phyloP scores from a whole-genome alignment of 2,113 vertebrate genomes.

The Grammomys surdaster region DNA sequence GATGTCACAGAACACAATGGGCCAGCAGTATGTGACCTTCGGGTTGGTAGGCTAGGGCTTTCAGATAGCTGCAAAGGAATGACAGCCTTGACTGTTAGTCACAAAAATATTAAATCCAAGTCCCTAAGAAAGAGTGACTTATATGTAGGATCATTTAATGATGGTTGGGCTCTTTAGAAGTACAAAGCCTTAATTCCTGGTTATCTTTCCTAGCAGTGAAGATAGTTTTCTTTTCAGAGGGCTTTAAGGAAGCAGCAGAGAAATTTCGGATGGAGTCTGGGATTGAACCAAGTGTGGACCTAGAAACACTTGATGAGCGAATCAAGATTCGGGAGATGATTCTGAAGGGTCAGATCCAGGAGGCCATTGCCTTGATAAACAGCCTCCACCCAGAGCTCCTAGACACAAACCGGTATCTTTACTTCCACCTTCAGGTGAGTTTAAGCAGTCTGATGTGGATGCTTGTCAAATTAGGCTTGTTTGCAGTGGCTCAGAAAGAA shows the following conservation, averaged over 20 bases:
- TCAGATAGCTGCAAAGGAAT: no score
- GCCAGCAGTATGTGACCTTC: background rate
- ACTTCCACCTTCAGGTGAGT: constrained; percentile 97
- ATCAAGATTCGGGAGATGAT: constrained; percentile 99
- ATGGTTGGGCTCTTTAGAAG: no score
- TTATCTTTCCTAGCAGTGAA: background rate
- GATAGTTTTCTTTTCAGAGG: constrained; percentile 89
- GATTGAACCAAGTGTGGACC: constrained; percentile 97
- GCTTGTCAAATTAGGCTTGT: background rate
- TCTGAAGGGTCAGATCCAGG: constrained; percentile 97
- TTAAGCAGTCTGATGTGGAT: background rate
- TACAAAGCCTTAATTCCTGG: background rate
- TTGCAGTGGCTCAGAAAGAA: background rate
- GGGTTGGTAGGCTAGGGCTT: background rate
- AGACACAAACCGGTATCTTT: constrained; percentile 98
- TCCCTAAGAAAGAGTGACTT: background rate
- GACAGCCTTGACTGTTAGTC: background rate
- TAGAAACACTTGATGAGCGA: constrained; percentile 97
- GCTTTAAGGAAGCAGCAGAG: constrained; percentile 99
- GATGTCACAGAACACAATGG: background rate
- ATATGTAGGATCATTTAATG: background rate
- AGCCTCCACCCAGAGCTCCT: constrained; percentile 98
- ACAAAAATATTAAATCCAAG: background rate
- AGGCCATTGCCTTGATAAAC: constrained; percentile 97
- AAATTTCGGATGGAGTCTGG: constrained; percentile 99